Evolutionary conservation across 2,888 invertebrate species (phyloP), one percentile per base, ranked within the genome.

Genomic region (Chydorus sphaericus): DNA sequence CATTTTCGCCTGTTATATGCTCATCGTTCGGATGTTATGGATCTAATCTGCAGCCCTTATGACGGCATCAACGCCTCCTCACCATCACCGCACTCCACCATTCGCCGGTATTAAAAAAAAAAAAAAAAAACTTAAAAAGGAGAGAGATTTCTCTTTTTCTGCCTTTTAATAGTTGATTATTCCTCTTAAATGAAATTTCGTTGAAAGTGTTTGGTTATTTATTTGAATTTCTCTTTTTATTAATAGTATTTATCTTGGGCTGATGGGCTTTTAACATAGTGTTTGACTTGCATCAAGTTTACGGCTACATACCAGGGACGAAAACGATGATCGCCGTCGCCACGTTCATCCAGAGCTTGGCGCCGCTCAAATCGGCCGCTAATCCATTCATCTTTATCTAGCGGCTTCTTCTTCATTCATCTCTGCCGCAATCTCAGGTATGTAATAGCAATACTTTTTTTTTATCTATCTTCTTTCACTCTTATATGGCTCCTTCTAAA

Each of bases 231-330:
- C n/a, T n/a, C n/a, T n/a, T n/a, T n/a, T n/a, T n/a, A n/a, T n/a
- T 76, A 77, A 1, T 77, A 90, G 92, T 90, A 33, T 93, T 93
- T 71, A 83, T 93, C 60, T 71, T 92, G 7, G 93, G 93, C 73
- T 93, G 93, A 92, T 89, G 89, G 56, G 93, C 93, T 0, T 94
- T 90, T 72, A n/a, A 39, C n/a, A 88, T 93, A 69, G 78, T 93
- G 56, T 93, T 89, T 71, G 89, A 92, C 69, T 72, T 92, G 56
- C 79, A 92, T 5, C 88, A 90, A 76, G 90, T 92, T 39, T 92
- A 83, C 70, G 85, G 81, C 23, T 80, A 82, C 66, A 80, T 90
- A 61, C 85, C 87, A 1, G 73, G 75, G 62, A 84, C 85, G 0
- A 86, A 87, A 66, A 81, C 81, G 1, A 85, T 83, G 68, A 79